Evolutionary conservation across 2,113 vertebrate genomes (phyloP), one percentile per base, ranked within the genome.

Genomic region (Polypterus bichir): DNA sequence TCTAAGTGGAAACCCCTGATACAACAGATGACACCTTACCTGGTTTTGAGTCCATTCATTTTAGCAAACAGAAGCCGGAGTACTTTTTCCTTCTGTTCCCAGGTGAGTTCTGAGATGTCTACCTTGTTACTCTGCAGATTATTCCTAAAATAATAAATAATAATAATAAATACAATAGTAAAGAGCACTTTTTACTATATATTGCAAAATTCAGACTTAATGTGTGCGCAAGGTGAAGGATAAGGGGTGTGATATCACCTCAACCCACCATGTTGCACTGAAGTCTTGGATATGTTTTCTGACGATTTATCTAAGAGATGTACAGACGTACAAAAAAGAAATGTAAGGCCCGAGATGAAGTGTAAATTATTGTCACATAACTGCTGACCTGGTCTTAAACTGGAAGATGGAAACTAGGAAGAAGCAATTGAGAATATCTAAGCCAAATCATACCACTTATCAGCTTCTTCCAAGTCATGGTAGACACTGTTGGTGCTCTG

Each of bases 71-170:
- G 79, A 61, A 92, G 75, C 58, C 73, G 60, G 59, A 94, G 84
- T 46, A 97, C 88, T 70, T 68, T 76, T 62, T 97, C 88, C 74
- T 89, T 95, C 77, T 97, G 86, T 64, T 91, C 91, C 91, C 89
- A 94, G 44, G 84, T 93, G 60, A 95, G 71, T 54, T 93, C 87
- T 59, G 80, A 76, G 67, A 95, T 81, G 76, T 78, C 79, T 48
- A 89, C 78, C 63, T 86, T 80, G 68, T 73, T 71, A 54, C 68
- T 72, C 53, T 77, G 72, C 63, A 66, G 62, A 74, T 75, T 74
- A 55, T 60, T 76, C 87, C 86, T 91, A 60, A 65, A 73, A 69
- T 65, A 48, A 49, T 27, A 65, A 73, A 69, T 65, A 48, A 49
- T 27, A 27, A 27, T 27, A 27, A 27, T 27, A 27, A 27, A 27